phyloP scores from a whole-genome alignment of 1,140 invertebrate species.

The Carcinoscorpius rotundicauda region DNA sequence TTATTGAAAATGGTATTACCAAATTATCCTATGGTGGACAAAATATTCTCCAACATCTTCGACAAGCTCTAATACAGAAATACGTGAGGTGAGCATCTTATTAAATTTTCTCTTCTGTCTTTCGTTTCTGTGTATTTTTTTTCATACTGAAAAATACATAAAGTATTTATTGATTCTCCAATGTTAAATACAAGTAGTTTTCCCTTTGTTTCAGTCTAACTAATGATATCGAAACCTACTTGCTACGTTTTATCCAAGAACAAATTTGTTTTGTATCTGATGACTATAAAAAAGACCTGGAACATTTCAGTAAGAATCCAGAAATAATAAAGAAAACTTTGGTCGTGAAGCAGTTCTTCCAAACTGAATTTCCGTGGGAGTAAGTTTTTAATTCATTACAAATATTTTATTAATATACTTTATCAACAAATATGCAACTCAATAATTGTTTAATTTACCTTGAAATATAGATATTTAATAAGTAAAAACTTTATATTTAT shows the following conservation, averaged over 20 bases:
- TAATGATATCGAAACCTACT: constrained; percentile 15
- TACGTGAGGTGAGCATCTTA: constrained; percentile 10
- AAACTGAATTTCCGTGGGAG: constrained; percentile 24
- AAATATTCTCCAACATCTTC: constrained; percentile 40
- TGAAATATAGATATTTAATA: no score
- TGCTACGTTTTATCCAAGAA: constrained; percentile 27
- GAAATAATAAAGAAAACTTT: constrained; percentile 30
- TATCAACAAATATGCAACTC: no score
- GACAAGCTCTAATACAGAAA: constrained; percentile 30
- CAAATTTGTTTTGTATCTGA: constrained; percentile 41
- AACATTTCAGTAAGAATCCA: constrained; percentile 31
- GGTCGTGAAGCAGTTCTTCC: constrained; percentile 31
- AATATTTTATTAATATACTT: no score
- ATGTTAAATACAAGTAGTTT: no score
- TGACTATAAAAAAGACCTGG: constrained; percentile 36
- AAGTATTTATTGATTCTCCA: no score
- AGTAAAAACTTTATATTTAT: no score
- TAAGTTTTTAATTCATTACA: no score
- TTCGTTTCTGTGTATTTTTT: no score
- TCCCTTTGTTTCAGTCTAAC: constrained; percentile 21
- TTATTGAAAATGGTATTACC: constrained; percentile 39
- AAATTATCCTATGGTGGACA: constrained; percentile 42
- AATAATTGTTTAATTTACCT: no score
- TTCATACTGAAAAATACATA: no score
- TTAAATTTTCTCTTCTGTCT: no score